Conservation (phyloP, 2,888 invertebrate species). For the Conus canariensis region DNA sequence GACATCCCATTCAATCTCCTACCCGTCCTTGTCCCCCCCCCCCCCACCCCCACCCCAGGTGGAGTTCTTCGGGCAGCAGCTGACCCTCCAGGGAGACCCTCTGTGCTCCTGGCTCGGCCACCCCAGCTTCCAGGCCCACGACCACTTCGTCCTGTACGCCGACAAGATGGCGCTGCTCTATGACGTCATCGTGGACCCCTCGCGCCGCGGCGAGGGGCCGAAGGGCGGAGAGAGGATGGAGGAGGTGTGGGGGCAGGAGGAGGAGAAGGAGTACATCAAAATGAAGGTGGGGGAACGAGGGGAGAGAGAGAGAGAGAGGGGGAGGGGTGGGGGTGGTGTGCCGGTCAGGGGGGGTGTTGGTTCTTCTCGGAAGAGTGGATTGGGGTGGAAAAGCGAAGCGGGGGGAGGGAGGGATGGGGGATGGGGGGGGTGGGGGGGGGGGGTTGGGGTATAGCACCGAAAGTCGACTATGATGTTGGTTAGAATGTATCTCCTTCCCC, state of each 20-base stretch:
- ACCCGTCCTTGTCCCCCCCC: not conserved
- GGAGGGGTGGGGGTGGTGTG: not conserved
- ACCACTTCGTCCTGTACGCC: conserved; percentile 25
- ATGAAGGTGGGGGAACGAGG: conserved; percentile 1
- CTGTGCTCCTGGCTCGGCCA: conserved; percentile 32
- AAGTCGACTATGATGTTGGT: too few species aligned
- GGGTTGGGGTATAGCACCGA: too few species aligned
- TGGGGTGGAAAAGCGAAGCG: too few species aligned
- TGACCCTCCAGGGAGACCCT: conserved; percentile 31
- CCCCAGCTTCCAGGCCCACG: conserved; percentile 12
- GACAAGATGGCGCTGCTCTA: conserved; percentile 40
- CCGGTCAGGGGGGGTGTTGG: too few species aligned
- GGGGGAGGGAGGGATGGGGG: too few species aligned
- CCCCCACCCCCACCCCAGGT: conserved; percentile 10
- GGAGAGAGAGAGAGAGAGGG: not conserved
- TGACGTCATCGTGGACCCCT: conserved; percentile 38
- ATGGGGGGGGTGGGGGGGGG: too few species aligned
- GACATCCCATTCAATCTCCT: not conserved
- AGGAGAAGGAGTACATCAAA: conserved; percentile 24
- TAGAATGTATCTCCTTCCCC: too few species aligned
- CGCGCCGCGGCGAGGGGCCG: not conserved
- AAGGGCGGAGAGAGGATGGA: conserved; percentile 36
- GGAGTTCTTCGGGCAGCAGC: conserved; percentile 32
- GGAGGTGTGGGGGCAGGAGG: conserved; percentile 39
- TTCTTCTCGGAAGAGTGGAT: too few species aligned